These are phyloP conservation scores for Himantopus leucocephalus DNA, from an alignment of 2,113 vertebrate species.

Conservation along the genomic window DNA sequence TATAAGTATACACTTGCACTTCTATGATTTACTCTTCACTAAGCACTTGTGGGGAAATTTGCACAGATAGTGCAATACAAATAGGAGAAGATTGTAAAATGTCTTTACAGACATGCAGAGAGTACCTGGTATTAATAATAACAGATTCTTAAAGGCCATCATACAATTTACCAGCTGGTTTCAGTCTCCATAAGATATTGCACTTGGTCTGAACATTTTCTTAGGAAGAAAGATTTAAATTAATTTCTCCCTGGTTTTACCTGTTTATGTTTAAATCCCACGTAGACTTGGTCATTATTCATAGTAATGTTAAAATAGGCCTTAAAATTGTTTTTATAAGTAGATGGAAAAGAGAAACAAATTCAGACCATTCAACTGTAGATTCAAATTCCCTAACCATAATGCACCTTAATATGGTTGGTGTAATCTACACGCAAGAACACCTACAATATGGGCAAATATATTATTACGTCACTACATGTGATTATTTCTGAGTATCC, in stretches of 20 bases:
- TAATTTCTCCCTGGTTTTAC: background rate
- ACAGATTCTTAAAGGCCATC: background rate
- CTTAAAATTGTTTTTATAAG: background rate
- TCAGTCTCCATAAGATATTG: background rate
- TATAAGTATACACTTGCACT: background rate
- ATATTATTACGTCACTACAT: background rate
- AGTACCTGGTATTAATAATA: background rate
- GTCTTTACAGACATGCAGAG: background rate
- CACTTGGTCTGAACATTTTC: background rate
- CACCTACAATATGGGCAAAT: background rate
- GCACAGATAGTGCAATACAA: background rate
- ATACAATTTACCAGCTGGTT: background rate
- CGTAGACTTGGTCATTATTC: background rate
- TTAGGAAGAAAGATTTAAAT: background rate
- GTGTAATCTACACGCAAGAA: background rate
- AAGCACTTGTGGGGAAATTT: background rate
- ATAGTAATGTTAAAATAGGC: background rate
- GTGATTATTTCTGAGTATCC: background rate
- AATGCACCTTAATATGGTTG: background rate
- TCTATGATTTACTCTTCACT: background rate
- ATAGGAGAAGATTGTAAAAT: background rate
- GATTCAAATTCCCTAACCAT: background rate
- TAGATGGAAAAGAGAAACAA: background rate
- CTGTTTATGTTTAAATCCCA: background rate
- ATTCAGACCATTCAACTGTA: background rate